phyloP scores from a whole-genome alignment of 2,113 vertebrate genomes.

The Mustela lutreola region DNA sequence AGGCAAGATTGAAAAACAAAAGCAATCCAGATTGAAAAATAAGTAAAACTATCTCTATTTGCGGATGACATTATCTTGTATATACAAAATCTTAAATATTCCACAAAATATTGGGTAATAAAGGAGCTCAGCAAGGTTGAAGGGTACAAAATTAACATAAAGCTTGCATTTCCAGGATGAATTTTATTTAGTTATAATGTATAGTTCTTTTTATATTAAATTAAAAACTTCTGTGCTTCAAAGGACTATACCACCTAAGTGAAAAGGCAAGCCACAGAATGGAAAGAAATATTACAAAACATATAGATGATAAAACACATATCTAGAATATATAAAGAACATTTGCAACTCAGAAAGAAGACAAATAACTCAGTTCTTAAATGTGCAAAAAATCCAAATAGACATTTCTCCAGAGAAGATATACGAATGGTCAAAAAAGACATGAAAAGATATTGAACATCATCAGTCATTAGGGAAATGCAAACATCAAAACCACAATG shows the following conservation, averaged over 20 bases:
- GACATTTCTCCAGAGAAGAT: neutral
- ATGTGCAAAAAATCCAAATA: neutral
- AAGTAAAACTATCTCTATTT: neutral
- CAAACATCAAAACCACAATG: neutral
- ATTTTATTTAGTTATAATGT: neutral
- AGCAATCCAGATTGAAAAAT: neutral
- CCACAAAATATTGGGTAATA: neutral
- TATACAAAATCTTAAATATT: neutral
- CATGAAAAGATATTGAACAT: neutral
- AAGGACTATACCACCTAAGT: no score
- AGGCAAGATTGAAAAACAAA: constrained; percentile 12
- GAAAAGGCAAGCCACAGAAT: neutral
- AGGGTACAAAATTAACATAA: neutral
- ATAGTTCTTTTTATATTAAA: no score
- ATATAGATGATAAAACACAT: neutral
- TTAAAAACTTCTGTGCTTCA: no score
- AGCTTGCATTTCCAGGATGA: neutral
- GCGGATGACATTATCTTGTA: neutral
- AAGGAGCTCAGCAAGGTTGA: neutral
- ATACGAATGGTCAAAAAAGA: neutral
- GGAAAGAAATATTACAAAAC: neutral
- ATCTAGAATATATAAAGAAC: neutral
- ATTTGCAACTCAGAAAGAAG: neutral
- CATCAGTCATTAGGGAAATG: neutral
- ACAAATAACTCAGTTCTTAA: neutral